Percentiles rank a stretch among this genome's conserved stretches.
These are phyloP conservation scores for Ericerus pela DNA, from an alignment of 1,140 invertebrate species.

Conservation along the genomic window DNA sequence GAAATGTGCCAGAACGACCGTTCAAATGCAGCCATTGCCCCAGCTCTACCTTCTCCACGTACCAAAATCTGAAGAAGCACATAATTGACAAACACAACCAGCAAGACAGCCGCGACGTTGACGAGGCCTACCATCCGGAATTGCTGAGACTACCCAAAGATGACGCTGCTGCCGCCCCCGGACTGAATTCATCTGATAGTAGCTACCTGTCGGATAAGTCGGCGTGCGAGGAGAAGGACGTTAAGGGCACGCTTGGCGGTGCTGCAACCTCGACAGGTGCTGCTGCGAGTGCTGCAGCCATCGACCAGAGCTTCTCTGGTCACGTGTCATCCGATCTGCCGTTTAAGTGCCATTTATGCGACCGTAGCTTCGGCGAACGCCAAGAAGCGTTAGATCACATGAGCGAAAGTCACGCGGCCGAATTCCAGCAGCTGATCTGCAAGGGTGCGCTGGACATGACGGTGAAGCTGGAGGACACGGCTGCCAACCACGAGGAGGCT, in stretches of 20 bases:
- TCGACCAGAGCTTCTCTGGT: not conserved
- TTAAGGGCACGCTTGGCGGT: not conserved
- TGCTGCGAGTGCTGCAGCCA: not conserved
- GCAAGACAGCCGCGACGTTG: constrained; percentile 15
- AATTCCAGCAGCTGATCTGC: constrained; percentile 56
- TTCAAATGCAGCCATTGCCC: constrained; percentile 73
- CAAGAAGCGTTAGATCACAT: constrained; percentile 69
- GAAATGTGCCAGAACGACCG: constrained; percentile 60
- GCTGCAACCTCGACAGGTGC: not conserved
- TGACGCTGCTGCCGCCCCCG: constrained; percentile 11
- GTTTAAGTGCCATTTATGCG: constrained; percentile 86
- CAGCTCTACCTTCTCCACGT: constrained; percentile 67
- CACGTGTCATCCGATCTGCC: constrained; percentile 45
- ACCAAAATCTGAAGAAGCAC: constrained; percentile 63
- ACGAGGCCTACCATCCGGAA: constrained; percentile 12
- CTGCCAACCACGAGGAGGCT: constrained; percentile 28
- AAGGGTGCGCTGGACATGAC: constrained; percentile 61
- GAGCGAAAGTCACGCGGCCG: constrained; percentile 47
- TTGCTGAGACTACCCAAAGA: constrained; percentile 15
- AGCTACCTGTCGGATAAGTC: not conserved
- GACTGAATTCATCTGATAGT: not conserved
- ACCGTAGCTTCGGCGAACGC: constrained; percentile 63
- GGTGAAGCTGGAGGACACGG: constrained; percentile 22
- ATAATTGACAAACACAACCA: constrained; percentile 48
- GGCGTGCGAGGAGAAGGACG: not conserved